These are phyloP conservation scores for Margaritifera margaritifera DNA, from an alignment of 2,888 invertebrate genomes.

Conservation along the genomic window DNA sequence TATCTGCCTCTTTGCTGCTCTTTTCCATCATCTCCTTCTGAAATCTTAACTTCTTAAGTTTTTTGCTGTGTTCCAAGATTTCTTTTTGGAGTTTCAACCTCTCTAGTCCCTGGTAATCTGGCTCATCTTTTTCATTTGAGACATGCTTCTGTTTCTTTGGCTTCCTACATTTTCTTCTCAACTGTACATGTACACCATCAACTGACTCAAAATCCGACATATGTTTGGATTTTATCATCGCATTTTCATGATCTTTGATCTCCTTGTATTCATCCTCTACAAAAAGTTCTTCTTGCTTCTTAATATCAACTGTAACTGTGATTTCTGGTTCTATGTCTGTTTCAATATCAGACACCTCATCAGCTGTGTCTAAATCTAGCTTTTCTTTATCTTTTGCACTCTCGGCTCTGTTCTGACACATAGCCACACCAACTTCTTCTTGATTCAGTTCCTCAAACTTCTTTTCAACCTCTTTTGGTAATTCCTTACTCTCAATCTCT, in stretches of 20 bases:
- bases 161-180: slow-evolving; percentile 23
- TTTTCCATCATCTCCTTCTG: slow-evolving; percentile 16
- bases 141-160: slow-evolving; percentile 7
- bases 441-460: slow-evolving; percentile 3
- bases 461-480: neutral
- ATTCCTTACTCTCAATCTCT: neutral
- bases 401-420: neutral
- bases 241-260: slow-evolving; percentile 11
- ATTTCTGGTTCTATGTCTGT: slow-evolving; percentile 28
- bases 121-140: slow-evolving; percentile 16
- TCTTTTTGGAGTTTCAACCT: slow-evolving; percentile 14
- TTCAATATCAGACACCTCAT: slow-evolving; percentile 46
- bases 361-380: slow-evolving; percentile 30
- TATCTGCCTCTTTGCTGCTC: slow-evolving; percentile 12
- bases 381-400: neutral
- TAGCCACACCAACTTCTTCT: neutral
- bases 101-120: slow-evolving; percentile 10
- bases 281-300: slow-evolving; percentile 12
- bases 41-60: slow-evolving; percentile 12
- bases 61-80: slow-evolving; percentile 7
- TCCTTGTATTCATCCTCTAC: slow-evolving; percentile 3
- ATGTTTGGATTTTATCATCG: neutral
- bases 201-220: neutral
- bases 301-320: slow-evolving; percentile 25
- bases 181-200: neutral